Base-by-base conservation (phyloP, 2,797 vertebrate species). In the Brachyalestes nurse region DNA sequence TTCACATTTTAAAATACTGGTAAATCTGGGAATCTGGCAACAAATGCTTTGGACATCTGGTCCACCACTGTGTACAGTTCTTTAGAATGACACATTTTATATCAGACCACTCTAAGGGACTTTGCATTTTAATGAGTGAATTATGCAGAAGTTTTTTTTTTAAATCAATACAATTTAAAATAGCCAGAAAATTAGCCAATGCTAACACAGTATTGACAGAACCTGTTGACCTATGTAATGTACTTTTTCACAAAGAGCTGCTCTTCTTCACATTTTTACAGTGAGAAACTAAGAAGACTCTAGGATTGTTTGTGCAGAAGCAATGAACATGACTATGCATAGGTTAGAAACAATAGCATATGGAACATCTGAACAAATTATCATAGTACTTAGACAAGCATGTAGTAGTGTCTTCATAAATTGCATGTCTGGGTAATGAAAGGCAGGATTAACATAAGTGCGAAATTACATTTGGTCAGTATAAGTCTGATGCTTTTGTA, bases 211-310 rank as follows among this genome's bases (percentile, higher is more conserved):
- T 12, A 45, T 42, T n/a, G 40, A 69, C 19, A 2, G 6, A 70
- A 70, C 45, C 17, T 70, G 5, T 51, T 70, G 19, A 25, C 45
- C 45, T 67, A 42, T 28, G 67, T 47, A n/a, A 47, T 47, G 5
- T 16, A 49, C 21, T 6, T 70, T 51, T 17, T n/a, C 14, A 71
- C 0, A 17, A 49, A 47, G 13, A 70, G 40, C 13, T 47, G 42
- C 66, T 9, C 49, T 28, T 71, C 25, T 70, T 49, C 67, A 71
- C 25, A 51, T 71, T 53, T 25, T 53, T 71, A 16, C 23, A 25
- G 51, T 9, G 12, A 16, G 28, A 28, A 53, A 53, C 13, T 51
- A 28, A 51, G 12, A 42, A 17, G 16, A 4, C 7, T 49, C 45
- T 51, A 49, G n/a, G 19, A 70, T 49, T 5, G 47, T 13, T 66